Base-by-base conservation (phyloP, 2,797 vertebrate species). In the Hypotaenidia philippensis region DNA sequence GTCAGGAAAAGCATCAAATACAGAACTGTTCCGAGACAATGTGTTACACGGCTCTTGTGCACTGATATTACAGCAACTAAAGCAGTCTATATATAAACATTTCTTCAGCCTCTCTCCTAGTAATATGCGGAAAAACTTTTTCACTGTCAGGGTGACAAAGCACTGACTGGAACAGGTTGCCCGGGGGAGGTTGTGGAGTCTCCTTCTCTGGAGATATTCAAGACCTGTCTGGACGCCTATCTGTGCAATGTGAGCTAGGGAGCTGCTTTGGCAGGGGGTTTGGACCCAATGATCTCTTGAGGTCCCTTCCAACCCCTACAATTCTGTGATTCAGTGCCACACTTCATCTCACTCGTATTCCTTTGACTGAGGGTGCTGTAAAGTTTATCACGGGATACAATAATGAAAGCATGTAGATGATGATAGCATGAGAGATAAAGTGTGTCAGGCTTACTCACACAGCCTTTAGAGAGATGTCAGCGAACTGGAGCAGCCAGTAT, bases 401-500 rank as follows among this genome's bases (percentile, higher is more conserved):
- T 83, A 90, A 66, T 38, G 75, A 34, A 74, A 76, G 57, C 61
- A 57, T 45, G 50, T 55, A 83, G 60, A 83, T 63, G 87, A 77
- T 75, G 87, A 11, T 53, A 87, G 68, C 6, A 1, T 45, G 60
- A 92, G 87, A 87, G 82, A 89, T 91, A 50, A 87, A 92, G 65
- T 45, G 44, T 96, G 87, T 86, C 94, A 93, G 84, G 65, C 57
- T 95, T 89, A 64, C 79, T 94, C 84, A 83, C 6, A 44, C 2
- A 87, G 81, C 61, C 49, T 87, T 87, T 49, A 44, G 57, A 86
- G 64, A 93, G 41, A 56, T 76, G 89, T 91, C 92, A 93, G 87
- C 61, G 31, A 82, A 87, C 65, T 65, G 82, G 93, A 87, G 72
- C 71, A 87, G 84, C 61, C 92, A 93, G 50, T 95, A 80, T 93